These are phyloP conservation scores for Cosmopolites sordidus DNA, from an alignment of 2,888 invertebrate genomes.

Conservation along the genomic window DNA sequence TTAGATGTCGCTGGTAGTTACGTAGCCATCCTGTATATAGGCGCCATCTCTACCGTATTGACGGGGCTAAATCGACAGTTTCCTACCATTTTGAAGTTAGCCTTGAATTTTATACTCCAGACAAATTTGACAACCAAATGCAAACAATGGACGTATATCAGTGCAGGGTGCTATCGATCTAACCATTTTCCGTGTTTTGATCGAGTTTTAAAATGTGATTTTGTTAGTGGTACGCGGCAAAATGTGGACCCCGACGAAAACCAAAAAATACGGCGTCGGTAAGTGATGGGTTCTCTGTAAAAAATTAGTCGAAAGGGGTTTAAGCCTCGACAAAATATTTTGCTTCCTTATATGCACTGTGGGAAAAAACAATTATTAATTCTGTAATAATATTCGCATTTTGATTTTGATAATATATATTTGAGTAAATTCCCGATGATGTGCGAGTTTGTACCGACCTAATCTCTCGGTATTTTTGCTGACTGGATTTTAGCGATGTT, in stretches of 20 bases:
- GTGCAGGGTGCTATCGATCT: slow-evolving; percentile 44
- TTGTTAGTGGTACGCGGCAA: slow-evolving; percentile 28
- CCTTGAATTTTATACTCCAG: slow-evolving; percentile 6
- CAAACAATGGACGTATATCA: slow-evolving; percentile 42
- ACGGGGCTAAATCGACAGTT: not conserved
- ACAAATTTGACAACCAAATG: slow-evolving; percentile 32
- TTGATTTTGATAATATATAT: too few species aligned
- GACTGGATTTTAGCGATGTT: slow-evolving; percentile 4
- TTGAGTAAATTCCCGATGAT: too few species aligned
- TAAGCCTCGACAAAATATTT: not conserved
- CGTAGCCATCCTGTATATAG: too few species aligned
- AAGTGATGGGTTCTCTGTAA: slow-evolving; percentile 45
- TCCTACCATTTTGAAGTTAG: not conserved
- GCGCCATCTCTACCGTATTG: not conserved
- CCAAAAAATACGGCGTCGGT: slow-evolving; percentile 72
- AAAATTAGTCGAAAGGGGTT: not conserved
- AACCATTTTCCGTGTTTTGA: slow-evolving; percentile 33
- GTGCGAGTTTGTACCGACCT: too few species aligned
- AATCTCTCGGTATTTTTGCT: not conserved
- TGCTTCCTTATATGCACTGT: too few species aligned
- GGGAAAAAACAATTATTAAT: too few species aligned
- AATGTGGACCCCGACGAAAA: slow-evolving; percentile 73
- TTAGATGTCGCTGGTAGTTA: too few species aligned
- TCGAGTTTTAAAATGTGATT: slow-evolving; percentile 33
- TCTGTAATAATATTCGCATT: too few species aligned